A percentile compares a stretch with the other conserved stretches of the same genome.
Conservation (phyloP, 2,888 invertebrate genomes). For the Nesidiocoris tenuis region DNA sequence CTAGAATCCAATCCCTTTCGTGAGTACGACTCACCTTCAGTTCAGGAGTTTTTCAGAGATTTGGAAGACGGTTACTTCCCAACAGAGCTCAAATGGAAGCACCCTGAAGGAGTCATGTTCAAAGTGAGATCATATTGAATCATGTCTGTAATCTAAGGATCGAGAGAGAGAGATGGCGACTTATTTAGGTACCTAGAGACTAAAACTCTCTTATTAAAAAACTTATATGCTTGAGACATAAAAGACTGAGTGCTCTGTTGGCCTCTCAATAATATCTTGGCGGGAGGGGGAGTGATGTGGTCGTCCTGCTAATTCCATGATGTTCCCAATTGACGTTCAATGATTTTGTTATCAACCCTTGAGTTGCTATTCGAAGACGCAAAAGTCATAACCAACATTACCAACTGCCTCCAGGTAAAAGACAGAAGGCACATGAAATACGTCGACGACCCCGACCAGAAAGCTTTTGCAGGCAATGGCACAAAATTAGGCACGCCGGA, state of each 20-base stretch:
- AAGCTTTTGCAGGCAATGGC: neutral
- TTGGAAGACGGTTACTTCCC: constrained; percentile 47
- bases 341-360: no score
- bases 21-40: constrained; percentile 38
- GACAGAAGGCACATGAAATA: constrained; percentile 33
- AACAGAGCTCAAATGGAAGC: constrained; percentile 41
- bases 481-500: neutral
- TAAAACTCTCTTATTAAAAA: neutral
- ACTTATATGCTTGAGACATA: neutral
- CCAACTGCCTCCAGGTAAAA: constrained; percentile 22
- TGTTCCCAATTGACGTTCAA: no score
- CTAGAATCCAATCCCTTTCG: constrained; percentile 44
- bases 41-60: constrained; percentile 46
- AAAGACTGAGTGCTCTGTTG: no score
- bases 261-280: no score
- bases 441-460: constrained; percentile 27
- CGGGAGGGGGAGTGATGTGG: no score
- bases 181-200: neutral
- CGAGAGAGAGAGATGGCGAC: no score
- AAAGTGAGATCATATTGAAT: constrained; percentile 35
- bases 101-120: constrained; percentile 47
- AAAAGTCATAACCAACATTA: no score
- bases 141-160: no score
- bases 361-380: no score
- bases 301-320: no score